Evolutionary conservation across 2,113 vertebrate genomes (phyloP).

Genomic region (Trichomycterus rosablanca): DNA sequence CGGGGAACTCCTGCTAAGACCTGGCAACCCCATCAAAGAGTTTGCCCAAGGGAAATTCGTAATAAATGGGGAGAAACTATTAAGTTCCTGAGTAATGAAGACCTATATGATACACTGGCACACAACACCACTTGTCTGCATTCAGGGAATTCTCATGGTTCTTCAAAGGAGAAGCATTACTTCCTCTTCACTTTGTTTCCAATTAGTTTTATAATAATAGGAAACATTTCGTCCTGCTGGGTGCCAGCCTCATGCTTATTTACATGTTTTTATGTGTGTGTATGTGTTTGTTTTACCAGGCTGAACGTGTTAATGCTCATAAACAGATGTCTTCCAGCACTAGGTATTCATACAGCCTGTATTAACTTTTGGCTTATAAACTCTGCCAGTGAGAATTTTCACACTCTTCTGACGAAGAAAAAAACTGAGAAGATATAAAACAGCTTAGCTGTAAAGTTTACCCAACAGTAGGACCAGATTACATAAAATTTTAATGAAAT

Average conservation of each 20-base stretch:
- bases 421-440: too few relatives aligned
- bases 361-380: too few relatives aligned
- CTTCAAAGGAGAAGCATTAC: conserved; percentile 36
- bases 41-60: conserved; percentile 37
- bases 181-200: conserved; percentile 45
- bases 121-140: neutral
- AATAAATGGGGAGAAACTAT: conserved; percentile 36
- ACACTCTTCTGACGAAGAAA: too few relatives aligned
- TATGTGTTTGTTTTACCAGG: neutral
- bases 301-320: neutral
- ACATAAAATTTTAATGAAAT: too few relatives aligned
- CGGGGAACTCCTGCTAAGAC: conserved; percentile 50
- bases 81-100: conserved; percentile 40
- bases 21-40: conserved; percentile 57
- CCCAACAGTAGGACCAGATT: too few relatives aligned
- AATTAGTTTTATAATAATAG: conserved; percentile 42
- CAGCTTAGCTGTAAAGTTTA: too few relatives aligned
- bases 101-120: conserved; percentile 5
- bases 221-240: conserved; percentile 32
- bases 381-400: too few relatives aligned
- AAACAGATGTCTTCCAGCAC: neutral
- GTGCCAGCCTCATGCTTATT: conserved; percentile 5
- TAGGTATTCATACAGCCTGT: too few relatives aligned
- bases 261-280: conserved; percentile 2
- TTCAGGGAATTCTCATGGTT: conserved; percentile 6